Base-by-base conservation (phyloP, 2,888 invertebrate genomes). In the Napeogenes sylphis region DNA sequence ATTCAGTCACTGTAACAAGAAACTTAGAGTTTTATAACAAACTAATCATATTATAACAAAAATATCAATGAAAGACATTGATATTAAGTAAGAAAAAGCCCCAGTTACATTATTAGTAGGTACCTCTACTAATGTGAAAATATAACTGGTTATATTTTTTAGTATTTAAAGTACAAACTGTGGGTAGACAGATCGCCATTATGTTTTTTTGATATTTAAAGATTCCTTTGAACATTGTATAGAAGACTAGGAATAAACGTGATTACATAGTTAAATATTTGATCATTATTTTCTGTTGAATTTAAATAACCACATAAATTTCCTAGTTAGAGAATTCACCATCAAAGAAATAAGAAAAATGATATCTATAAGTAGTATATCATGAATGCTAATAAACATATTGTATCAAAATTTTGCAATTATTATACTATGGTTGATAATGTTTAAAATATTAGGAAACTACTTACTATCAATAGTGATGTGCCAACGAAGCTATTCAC, bases 401-500 rank as follows among this genome's bases (percentile, higher is more conserved):
- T 51, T 51, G 51, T 51, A 51, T 51, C 14, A 21, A 47, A 47
- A 47, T 38, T 38, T 38, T 38, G 47, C 47, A 47, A 47, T 47
- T 47, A 47, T 47, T 47, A 2, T n/a, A 14, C 6, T 47, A 1
- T 47, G 10, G n/a, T 6, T 47, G 5, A 51, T 30, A 30, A 51
- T 8, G 30, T 30, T 51, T 47, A 21, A 51, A 30, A 51, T 30
- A n/a, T 51, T 30, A 51, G 12, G 30, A 30, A 51, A 51, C 14
- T 47, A 47, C 59, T 42, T 14, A 30, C 53, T 51, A 38, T 60
- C 59, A 61, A 61, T 68, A 59, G 61, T 68, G 70, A 71, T 72
- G 70, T 69, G 72, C 67, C 70, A 73, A 80, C 72, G 79, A 74
- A 76, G 80, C 79, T 81, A 79, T 82, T 77, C 77, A 80, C 80